phyloP scores from a whole-genome alignment of 2,888 invertebrate species.

The Ernsta delagoae region DNA sequence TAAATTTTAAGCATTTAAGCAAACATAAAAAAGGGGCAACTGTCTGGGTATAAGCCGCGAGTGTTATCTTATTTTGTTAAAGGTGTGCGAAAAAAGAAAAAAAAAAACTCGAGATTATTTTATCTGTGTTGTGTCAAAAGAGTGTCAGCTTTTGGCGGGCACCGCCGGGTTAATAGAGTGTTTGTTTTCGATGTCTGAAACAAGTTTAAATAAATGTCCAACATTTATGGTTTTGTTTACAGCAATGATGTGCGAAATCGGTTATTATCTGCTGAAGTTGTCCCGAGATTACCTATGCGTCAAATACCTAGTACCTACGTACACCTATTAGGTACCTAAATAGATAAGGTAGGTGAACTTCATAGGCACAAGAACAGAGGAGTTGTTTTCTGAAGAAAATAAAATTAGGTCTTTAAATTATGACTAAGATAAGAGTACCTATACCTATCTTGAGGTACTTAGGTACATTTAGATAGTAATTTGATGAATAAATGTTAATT shows the following conservation, averaged over 20 bases:
- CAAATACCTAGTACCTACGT: no score
- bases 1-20: slow-evolving; percentile 27
- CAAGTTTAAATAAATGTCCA: slow-evolving; percentile 51
- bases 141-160: slow-evolving; percentile 68
- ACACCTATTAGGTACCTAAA: no score
- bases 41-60: slow-evolving; percentile 38
- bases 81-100: slow-evolving; percentile 70
- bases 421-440: no score
- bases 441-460: no score
- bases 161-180: slow-evolving; percentile 62
- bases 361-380: no score
- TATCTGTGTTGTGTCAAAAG: slow-evolving; percentile 45
- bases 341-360: no score
- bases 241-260: slow-evolving; percentile 57
- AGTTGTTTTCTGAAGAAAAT: no score
- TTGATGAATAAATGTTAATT: no score
- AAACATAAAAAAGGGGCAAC: slow-evolving; percentile 36
- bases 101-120: slow-evolving; percentile 49
- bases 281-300: no score
- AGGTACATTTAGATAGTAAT: no score
- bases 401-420: no score
- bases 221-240: slow-evolving; percentile 58
- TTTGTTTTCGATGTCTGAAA: slow-evolving; percentile 55
- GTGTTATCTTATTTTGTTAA: slow-evolving; percentile 70
- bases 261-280: slow-evolving; percentile 41